phyloP scores from a whole-genome alignment of 2,888 invertebrate species.

The Ptilodon capucinus region DNA sequence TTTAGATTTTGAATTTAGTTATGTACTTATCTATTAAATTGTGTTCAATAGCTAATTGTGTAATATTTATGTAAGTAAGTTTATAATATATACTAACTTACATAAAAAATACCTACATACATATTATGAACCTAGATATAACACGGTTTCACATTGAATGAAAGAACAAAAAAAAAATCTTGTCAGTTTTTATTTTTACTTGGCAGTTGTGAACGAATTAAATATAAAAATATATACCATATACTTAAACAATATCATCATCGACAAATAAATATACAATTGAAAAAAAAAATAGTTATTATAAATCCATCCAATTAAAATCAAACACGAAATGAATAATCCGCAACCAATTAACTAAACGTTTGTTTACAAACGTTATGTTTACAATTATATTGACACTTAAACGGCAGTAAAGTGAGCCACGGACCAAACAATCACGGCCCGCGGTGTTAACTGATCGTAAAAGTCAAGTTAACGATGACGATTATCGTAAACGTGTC shows the following conservation, averaged over 20 bases:
- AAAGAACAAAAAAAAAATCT: no score
- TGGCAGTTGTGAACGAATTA: no score
- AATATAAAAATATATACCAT: no score
- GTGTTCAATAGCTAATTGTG: no score
- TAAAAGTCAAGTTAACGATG: conserved; percentile 77
- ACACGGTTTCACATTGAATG: no score
- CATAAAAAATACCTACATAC: no score
- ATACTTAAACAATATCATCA: background rate
- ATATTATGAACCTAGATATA: no score
- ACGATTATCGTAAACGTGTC: conserved; percentile 74
- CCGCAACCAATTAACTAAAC: conserved; percentile 19
- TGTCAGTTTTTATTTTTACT: no score
- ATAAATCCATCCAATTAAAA: conserved; percentile 2
- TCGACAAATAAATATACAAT: background rate
- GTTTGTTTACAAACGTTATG: conserved; percentile 37
- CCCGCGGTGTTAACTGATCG: conserved; percentile 72
- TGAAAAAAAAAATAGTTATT: background rate
- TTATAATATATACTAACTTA: no score
- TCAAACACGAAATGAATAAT: conserved; percentile 2
- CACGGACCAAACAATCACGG: conserved; percentile 59
- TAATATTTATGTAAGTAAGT: no score
- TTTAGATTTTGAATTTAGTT: no score
- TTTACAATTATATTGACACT: conserved; percentile 65
- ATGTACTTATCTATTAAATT: no score
- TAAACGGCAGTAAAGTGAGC: conserved; percentile 53